Evolutionary conservation across 2,113 vertebrate genomes (phyloP).

Genomic region (Protobothrops mucrosquamatus): DNA sequence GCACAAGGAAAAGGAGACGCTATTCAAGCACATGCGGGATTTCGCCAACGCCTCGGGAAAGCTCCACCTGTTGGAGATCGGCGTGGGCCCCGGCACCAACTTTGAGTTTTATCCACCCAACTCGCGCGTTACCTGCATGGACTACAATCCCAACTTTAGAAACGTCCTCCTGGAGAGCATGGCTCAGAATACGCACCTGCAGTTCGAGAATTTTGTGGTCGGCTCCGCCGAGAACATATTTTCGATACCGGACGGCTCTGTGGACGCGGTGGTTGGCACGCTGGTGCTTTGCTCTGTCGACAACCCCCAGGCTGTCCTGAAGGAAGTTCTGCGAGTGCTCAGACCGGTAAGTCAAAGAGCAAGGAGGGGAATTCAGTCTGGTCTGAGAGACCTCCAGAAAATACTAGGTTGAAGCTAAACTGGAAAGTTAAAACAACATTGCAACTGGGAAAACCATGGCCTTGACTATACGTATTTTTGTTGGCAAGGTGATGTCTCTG

Average conservation of each 20-base stretch:
- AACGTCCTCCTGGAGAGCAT: constrained; percentile 65
- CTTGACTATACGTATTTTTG: too few species aligned
- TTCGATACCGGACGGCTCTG: constrained; percentile 53
- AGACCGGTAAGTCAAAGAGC: constrained; percentile 68
- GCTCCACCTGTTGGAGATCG: constrained; percentile 77
- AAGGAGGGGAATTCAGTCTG: too few species aligned
- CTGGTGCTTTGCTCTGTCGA: constrained; percentile 77
- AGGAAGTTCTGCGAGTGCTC: constrained; percentile 71
- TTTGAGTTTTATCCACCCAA: constrained; percentile 75
- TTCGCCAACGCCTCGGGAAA: constrained; percentile 51
- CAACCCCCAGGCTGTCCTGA: constrained; percentile 59
- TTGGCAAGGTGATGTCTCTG: too few species aligned
- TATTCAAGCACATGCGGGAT: constrained; percentile 69
- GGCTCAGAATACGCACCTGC: constrained; percentile 67
- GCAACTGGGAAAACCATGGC: too few species aligned
- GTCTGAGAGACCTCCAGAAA: too few species aligned
- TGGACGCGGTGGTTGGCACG: constrained; percentile 81
- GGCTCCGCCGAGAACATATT: constrained; percentile 74
- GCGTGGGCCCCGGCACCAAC: constrained; percentile 75
- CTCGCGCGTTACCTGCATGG: constrained; percentile 73
- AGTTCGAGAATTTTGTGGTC: constrained; percentile 71
- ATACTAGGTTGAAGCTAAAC: too few species aligned
- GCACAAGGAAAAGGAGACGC: constrained; percentile 68
- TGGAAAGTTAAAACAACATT: too few species aligned
- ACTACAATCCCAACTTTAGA: constrained; percentile 78